Conservation (phyloP, 2,113 vertebrate genomes). For the Corynorhinus townsendii region DNA sequence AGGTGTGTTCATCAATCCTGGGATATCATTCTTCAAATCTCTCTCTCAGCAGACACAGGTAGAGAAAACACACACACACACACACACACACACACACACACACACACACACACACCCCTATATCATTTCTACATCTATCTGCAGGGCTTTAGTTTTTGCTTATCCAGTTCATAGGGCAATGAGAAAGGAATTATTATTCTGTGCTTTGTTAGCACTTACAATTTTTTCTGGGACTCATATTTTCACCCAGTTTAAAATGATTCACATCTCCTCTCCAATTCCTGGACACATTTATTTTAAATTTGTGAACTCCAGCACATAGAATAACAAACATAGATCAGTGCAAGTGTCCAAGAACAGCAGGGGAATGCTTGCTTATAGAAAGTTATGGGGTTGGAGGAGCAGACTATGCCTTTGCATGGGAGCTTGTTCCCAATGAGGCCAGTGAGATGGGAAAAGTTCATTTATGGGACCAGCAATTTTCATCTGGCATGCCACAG, state of each 20-base stretch:
- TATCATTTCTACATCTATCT: not conserved
- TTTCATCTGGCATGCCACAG: not conserved
- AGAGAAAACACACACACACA: not conserved
- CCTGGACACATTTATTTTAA: not conserved
- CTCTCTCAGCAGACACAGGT: not conserved
- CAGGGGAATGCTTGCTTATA: not conserved
- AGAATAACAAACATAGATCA: not conserved
- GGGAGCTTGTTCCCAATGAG: not conserved
- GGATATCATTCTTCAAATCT: not conserved
- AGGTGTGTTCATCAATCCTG: not conserved
- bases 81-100: no score
- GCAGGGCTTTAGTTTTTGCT: not conserved
- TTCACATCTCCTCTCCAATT: not conserved
- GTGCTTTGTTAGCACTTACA: not conserved
- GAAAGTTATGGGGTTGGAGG: not conserved
- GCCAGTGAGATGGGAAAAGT: not conserved
- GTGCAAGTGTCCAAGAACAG: not conserved
- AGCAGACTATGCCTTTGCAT: no score
- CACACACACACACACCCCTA: no score
- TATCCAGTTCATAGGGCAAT: not conserved
- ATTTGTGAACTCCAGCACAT: not conserved
- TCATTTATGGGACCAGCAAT: not conserved
- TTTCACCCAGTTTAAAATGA: conserved; percentile 29
- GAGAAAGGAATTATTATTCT: conserved; percentile 7
- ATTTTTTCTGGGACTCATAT: not conserved